These are phyloP conservation scores for Saguinus imperator DNA, from an alignment of 2,113 vertebrate species.

Conservation along the genomic window DNA sequence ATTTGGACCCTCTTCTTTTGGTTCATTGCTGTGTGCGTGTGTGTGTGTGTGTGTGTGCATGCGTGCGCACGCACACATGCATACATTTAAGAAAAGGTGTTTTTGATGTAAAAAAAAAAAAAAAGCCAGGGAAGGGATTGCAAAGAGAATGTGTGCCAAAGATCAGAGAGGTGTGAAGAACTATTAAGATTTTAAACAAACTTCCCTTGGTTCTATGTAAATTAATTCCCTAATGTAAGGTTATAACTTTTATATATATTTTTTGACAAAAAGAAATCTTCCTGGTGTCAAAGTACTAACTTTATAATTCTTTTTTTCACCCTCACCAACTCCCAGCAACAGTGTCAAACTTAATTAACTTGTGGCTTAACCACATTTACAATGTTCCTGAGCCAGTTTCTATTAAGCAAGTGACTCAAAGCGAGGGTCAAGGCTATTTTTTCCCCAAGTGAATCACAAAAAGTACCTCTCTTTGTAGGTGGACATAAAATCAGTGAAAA, in stretches of 20 bases:
- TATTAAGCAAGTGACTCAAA: constrained; percentile 66
- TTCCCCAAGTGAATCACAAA: constrained; percentile 62
- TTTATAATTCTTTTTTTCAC: constrained; percentile 67
- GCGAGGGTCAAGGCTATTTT: constrained; percentile 53
- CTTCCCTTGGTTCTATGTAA: constrained; percentile 24
- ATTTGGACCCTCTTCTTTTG: neutral
- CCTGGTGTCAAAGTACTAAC: constrained; percentile 54
- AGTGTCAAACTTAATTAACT: constrained; percentile 77
- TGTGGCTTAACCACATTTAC: constrained; percentile 65
- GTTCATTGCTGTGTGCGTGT: neutral
- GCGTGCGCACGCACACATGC: rapidly evolving
- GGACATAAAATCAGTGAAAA: constrained; percentile 61
- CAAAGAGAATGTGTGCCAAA: neutral
- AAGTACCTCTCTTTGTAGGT: constrained; percentile 55
- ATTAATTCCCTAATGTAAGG: constrained; percentile 59
- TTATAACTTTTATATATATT: constrained; percentile 53
- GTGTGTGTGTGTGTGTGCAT: neutral
- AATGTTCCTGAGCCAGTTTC: constrained; percentile 47
- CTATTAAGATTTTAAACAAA: constrained; percentile 59
- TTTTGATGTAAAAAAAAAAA: constrained; percentile 59
- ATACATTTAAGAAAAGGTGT: neutral
- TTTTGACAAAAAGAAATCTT: constrained; percentile 59
- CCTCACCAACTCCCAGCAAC: constrained; percentile 18
- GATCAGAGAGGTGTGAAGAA: constrained; percentile 51
- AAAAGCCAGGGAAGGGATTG: neutral